These are phyloP conservation scores for Hepsetus odoe DNA, from an alignment of 2,113 vertebrate genomes.

Conservation along the genomic window DNA sequence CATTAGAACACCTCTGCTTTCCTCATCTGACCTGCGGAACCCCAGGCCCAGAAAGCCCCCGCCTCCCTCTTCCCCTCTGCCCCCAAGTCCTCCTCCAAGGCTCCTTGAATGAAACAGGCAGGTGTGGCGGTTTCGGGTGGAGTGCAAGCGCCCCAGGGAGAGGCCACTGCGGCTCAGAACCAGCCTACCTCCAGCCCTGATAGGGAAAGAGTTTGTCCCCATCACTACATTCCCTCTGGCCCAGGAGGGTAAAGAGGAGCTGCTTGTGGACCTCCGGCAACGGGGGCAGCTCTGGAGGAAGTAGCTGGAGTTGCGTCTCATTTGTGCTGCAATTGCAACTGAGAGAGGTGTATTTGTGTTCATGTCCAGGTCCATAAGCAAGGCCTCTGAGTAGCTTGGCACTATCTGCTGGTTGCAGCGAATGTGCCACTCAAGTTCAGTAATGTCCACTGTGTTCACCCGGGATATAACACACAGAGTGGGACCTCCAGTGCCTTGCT, in stretches of 20 bases:
- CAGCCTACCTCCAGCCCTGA: conserved; percentile 55
- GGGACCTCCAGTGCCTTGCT: conserved; percentile 48
- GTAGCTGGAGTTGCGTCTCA: conserved; percentile 65
- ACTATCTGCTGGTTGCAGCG: conserved; percentile 82
- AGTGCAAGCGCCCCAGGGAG: conserved; percentile 72
- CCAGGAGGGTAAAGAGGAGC: conserved; percentile 73
- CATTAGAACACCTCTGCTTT: conserved; percentile 54
- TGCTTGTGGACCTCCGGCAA: conserved; percentile 75
- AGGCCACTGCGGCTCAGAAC: conserved; percentile 78
- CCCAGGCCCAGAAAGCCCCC: conserved; percentile 56
- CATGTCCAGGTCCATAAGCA: conserved; percentile 73
- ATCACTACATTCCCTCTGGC: conserved; percentile 55
- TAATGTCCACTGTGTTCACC: conserved; percentile 80
- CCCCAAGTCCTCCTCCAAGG: conserved; percentile 67
- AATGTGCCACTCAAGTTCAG: conserved; percentile 83
- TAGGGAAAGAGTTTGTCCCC: conserved; percentile 57
- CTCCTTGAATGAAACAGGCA: conserved; percentile 75
- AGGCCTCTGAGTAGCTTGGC: conserved; percentile 80
- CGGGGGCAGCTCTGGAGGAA: conserved; percentile 74
- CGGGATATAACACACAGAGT: conserved; percentile 66
- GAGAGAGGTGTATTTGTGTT: conserved; percentile 35
- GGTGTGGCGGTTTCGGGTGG: conserved; percentile 51
- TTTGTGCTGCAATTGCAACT: conserved; percentile 47
- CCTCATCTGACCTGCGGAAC: conserved; percentile 54
- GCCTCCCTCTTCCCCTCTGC: conserved; percentile 46